Evolutionary conservation across 1,140 invertebrate genomes (phyloP).

Genomic region (Harlomillsia oculata): DNA sequence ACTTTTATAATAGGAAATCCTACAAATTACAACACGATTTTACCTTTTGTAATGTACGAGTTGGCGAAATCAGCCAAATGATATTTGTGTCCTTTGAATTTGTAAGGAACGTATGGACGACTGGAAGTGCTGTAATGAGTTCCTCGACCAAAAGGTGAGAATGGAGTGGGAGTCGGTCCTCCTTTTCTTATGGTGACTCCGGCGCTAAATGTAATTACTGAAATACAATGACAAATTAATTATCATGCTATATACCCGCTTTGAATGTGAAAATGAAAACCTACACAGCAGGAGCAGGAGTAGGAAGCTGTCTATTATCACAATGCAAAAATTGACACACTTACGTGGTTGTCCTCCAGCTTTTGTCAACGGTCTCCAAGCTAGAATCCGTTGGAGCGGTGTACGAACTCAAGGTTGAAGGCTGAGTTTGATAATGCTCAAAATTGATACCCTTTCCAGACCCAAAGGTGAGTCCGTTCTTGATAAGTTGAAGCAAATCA

Average conservation of each 20-base stretch:
- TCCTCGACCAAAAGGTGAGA: background rate
- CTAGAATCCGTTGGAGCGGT: background rate
- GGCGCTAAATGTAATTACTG: slow-evolving; percentile 21
- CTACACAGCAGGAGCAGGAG: no score
- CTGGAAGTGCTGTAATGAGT: slow-evolving; percentile 18
- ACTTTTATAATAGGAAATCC: no score
- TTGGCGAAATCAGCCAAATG: background rate
- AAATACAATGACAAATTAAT: background rate
- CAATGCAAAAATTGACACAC: background rate
- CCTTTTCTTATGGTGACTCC: slow-evolving; percentile 14
- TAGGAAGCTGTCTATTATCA: background rate
- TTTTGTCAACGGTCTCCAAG: slow-evolving; percentile 11
- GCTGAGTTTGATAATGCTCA: background rate
- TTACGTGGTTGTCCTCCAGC: slow-evolving; percentile 11
- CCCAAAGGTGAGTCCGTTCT: slow-evolving; percentile 23
- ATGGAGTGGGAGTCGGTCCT: background rate
- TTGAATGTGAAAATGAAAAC: no score
- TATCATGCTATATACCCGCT: background rate
- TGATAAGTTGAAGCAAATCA: slow-evolving; percentile 29
- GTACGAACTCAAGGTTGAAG: background rate
- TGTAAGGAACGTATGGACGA: slow-evolving; percentile 22
- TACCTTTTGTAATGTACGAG: slow-evolving; percentile 4
- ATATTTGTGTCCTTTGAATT: slow-evolving; percentile 14
- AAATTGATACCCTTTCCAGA: slow-evolving; percentile 2
- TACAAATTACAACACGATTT: no score